Conservation (phyloP, 2,797 vertebrate species). For the Xenops minutus region DNA sequence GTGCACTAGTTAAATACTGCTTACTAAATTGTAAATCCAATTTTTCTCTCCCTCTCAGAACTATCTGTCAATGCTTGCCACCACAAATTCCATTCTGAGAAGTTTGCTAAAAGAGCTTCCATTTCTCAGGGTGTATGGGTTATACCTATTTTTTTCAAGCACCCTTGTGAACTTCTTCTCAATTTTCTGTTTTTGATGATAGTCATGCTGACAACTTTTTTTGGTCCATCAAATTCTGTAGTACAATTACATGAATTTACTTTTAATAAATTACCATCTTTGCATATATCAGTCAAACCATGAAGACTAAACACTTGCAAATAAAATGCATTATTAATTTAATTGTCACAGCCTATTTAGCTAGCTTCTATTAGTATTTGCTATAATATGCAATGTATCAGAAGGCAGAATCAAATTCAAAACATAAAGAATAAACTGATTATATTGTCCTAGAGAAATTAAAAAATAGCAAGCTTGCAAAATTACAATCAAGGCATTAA, state of each 20-base stretch:
- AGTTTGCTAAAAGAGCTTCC: constrained; percentile 23
- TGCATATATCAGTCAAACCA: constrained; percentile 98
- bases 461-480: constrained; percentile 78
- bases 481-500: constrained; percentile 70
- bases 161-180: constrained; percentile 70
- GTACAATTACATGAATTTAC: constrained; percentile 96
- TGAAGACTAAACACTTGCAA: constrained; percentile 90
- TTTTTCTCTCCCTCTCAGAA: not conserved
- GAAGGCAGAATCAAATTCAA: constrained; percentile 74
- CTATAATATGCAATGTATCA: constrained; percentile 73
- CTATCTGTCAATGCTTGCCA: not conserved
- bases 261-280: constrained; percentile 99
- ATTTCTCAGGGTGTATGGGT: not conserved
- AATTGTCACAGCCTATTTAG: constrained; percentile 97
- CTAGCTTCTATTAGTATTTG: constrained; percentile 93
- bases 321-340: constrained; percentile 99
- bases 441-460: constrained; percentile 75
- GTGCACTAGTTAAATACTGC: not conserved
- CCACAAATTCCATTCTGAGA: constrained; percentile 24
- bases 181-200: constrained; percentile 84
- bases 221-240: constrained; percentile 93
- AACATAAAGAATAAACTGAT: constrained; percentile 74
- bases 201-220: constrained; percentile 93
- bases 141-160: constrained; percentile 39
- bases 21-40: not conserved